A percentile compares a stretch with the other conserved stretches of the same genome.
phyloP scores from a whole-genome alignment of 2,797 vertebrate species.

The Lacerta agilis region DNA sequence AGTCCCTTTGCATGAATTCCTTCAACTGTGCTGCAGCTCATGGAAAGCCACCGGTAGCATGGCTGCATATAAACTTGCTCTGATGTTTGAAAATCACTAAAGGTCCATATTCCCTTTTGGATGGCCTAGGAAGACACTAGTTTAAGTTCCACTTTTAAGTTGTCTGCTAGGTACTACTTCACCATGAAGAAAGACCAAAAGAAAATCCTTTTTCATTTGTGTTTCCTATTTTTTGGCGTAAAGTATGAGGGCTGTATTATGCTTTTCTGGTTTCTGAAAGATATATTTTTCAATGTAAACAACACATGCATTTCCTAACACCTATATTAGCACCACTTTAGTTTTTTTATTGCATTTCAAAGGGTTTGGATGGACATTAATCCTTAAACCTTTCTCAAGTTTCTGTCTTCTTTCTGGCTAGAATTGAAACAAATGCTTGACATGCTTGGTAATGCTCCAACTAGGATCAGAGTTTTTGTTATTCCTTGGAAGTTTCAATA shows the following conservation, averaged over 20 bases:
- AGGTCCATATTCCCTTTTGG: neutral
- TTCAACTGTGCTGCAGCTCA: neutral
- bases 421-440: conserved; percentile 11
- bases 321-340: neutral
- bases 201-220: conserved; percentile 6
- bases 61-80: neutral
- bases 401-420: conserved; percentile 20
- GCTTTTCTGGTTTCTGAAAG: conserved; percentile 8
- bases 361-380: conserved; percentile 28
- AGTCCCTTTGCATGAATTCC: neutral
- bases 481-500: neutral
- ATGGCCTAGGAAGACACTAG: neutral
- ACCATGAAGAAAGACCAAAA: neutral
- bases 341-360: conserved; percentile 25
- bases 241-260: neutral
- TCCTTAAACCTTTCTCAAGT: conserved; percentile 8
- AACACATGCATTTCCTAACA: neutral
- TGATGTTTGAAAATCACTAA: neutral
- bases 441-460: neutral
- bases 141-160: neutral
- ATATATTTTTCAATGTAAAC: conserved; percentile 19
- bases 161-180: neutral
- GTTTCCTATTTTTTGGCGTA: conserved; percentile 18
- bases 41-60: neutral
- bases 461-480: neutral